Conservation (phyloP, 2,888 invertebrate genomes). For the Ischnus inquisitorius region DNA sequence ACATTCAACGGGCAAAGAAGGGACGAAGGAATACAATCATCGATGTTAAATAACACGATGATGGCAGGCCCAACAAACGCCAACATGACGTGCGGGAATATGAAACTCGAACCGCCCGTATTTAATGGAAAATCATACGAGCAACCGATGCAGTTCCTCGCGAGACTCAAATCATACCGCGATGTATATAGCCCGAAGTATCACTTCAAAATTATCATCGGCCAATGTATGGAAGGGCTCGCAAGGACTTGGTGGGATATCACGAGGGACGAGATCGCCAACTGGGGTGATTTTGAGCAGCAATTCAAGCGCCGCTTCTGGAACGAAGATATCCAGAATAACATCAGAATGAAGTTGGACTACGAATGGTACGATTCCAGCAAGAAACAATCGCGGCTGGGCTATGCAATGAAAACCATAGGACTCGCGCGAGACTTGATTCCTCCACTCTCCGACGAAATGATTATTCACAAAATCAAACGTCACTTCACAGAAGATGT, state of each 20-base stretch:
- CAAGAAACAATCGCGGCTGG: too few relatives aligned
- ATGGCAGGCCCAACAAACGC: too few relatives aligned
- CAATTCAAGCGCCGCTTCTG: too few relatives aligned
- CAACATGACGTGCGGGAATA: too few relatives aligned
- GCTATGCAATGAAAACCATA: slow-evolving; percentile 10
- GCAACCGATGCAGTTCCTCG: slow-evolving; percentile 4
- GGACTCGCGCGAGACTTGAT: neutral
- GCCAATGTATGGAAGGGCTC: slow-evolving; percentile 5
- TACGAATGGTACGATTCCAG: too few relatives aligned
- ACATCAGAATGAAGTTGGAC: too few relatives aligned
- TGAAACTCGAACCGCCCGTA: neutral
- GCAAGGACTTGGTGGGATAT: slow-evolving; percentile 3
- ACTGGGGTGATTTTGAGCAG: too few relatives aligned
- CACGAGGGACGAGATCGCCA: neutral
- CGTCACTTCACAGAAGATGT: slow-evolving; percentile 33
- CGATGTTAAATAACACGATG: too few relatives aligned
- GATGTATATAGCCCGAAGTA: neutral
- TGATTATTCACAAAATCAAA: slow-evolving; percentile 7
- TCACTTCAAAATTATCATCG: neutral
- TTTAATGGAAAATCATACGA: neutral
- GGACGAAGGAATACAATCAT: too few relatives aligned
- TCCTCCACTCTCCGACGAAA: neutral
- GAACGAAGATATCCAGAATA: too few relatives aligned
- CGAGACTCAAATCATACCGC: neutral
- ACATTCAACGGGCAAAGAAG: too few relatives aligned